Percentiles rank a stretch among this genome's conserved stretches.
Evolutionary conservation across 2,113 vertebrate species (phyloP).

Genomic region (Zeus faber): DNA sequence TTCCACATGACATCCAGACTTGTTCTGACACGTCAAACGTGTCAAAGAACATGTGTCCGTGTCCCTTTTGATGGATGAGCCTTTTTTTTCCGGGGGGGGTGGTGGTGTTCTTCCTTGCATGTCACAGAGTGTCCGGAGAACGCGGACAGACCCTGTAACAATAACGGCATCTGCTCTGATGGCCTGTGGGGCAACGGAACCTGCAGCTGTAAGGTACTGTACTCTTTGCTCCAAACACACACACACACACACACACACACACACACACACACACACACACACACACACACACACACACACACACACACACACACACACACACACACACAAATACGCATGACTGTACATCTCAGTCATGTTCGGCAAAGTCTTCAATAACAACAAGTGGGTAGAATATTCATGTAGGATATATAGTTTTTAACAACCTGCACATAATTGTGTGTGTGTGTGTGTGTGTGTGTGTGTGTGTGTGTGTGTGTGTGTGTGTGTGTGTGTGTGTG

Average conservation of each 20-base stretch:
- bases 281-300: background rate
- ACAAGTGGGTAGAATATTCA: too few relatives aligned
- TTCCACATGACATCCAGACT: background rate
- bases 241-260: background rate
- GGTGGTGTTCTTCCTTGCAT: background rate
- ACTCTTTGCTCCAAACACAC: background rate
- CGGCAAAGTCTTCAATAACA: background rate
- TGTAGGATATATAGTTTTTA: too few relatives aligned
- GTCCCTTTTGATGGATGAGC: background rate
- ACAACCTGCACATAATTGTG: too few relatives aligned
- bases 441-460: too few relatives aligned
- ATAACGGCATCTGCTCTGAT: slow-evolving; percentile 80
- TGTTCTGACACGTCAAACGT: background rate
- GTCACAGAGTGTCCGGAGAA: slow-evolving; percentile 84
- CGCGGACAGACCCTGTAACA: slow-evolving; percentile 72
- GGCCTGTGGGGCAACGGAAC: slow-evolving; percentile 82
- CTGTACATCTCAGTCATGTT: background rate
- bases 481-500: slow-evolving; percentile 2
- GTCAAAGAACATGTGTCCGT: background rate
- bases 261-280: background rate
- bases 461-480: background rate
- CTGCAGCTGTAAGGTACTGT: slow-evolving; percentile 82
- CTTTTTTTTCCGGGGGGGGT: background rate
- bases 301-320: background rate
- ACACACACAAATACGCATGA: background rate